Evolutionary conservation across 2,797 vertebrate species (phyloP).

Genomic region (Schizothorax lantsangensis): DNA sequence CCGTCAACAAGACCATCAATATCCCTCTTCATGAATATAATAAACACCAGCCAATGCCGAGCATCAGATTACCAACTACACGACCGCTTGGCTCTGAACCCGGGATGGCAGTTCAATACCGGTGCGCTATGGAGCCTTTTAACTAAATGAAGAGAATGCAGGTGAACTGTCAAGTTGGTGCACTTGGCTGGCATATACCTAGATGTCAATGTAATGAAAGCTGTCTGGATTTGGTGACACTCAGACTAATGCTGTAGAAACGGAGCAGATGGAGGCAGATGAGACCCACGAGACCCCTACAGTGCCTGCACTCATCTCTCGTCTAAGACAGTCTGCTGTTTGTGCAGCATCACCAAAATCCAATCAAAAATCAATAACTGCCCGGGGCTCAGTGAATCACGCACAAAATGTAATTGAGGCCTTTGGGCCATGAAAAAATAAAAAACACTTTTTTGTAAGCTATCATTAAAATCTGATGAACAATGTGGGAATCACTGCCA

Average conservation of each 20-base stretch:
- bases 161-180: neutral
- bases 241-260: neutral
- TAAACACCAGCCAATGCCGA: neutral
- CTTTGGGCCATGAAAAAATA: neutral
- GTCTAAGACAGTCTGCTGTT: slow-evolving; percentile 11
- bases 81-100: neutral
- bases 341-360: neutral
- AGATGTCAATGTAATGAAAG: neutral
- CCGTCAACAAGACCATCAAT: slow-evolving; percentile 38
- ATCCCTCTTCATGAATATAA: slow-evolving; percentile 20
- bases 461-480: neutral
- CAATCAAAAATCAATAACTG: slow-evolving; percentile 33
- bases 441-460: neutral
- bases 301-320: neutral
- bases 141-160: slow-evolving; percentile 15
- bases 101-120: neutral
- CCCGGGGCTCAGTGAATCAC: neutral
- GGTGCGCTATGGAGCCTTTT: neutral
- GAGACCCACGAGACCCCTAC: neutral
- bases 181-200: neutral
- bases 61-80: slow-evolving; percentile 23
- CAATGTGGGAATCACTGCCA: neutral
- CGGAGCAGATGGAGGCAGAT: slow-evolving; percentile 21
- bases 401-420: neutral
- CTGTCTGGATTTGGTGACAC: slow-evolving; percentile 16